Conservation (phyloP, 2,888 invertebrate genomes). For the Aleiodes alternator region DNA sequence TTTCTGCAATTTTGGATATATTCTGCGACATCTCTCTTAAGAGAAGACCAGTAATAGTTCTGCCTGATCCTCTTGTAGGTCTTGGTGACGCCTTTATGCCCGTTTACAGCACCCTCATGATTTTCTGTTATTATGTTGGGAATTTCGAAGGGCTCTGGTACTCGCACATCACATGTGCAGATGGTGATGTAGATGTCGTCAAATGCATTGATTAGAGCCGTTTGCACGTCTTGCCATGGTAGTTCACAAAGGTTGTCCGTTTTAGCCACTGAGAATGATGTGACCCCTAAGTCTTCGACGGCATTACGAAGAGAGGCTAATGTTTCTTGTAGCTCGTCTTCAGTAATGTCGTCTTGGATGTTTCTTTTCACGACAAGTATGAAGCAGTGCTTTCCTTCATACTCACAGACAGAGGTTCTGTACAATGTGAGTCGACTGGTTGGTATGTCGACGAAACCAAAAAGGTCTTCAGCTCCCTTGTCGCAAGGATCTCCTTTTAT, state of each 20-base stretch:
- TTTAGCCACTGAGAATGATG: too few relatives aligned
- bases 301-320: too few relatives aligned
- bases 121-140: slow-evolving; percentile 40
- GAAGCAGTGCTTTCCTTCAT: too few relatives aligned
- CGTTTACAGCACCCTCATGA: slow-evolving; percentile 41
- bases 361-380: too few relatives aligned
- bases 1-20: slow-evolving; percentile 44
- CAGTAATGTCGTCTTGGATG: too few relatives aligned
- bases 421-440: background rate
- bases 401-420: background rate
- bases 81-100: slow-evolving; percentile 48
- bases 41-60: slow-evolving; percentile 46
- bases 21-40: slow-evolving; percentile 42
- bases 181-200: too few relatives aligned
- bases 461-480: background rate
- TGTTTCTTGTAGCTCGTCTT: too few relatives aligned
- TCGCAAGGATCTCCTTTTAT: slow-evolving; percentile 7
- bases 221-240: too few relatives aligned
- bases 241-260: too few relatives aligned
- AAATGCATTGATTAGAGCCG: too few relatives aligned
- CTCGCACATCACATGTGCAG: too few relatives aligned
- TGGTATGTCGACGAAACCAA: background rate
- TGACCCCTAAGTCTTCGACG: too few relatives aligned
- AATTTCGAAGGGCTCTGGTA: background rate
- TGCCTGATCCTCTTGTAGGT: slow-evolving; percentile 45